These are phyloP conservation scores for Colletes latitarsis DNA, from an alignment of 1,140 invertebrate genomes.

Conservation along the genomic window DNA sequence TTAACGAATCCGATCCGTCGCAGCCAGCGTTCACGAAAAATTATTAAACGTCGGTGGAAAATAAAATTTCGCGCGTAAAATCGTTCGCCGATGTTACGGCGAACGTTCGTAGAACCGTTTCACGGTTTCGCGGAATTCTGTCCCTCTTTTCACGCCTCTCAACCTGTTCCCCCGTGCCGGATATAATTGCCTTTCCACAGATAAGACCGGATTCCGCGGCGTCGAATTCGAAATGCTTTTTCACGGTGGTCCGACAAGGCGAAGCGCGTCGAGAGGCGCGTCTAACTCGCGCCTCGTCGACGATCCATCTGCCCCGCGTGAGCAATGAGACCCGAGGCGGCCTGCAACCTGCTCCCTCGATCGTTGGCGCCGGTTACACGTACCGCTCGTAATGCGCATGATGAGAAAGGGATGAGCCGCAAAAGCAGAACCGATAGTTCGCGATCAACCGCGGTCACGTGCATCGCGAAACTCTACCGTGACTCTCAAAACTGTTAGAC, in stretches of 20 bases:
- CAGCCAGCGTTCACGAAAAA: neutral
- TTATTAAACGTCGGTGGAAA: neutral
- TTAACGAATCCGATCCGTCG: no score
- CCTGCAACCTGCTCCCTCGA: constrained; percentile 24
- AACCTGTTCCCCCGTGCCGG: constrained; percentile 22
- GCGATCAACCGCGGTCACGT: constrained; percentile 33
- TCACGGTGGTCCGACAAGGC: constrained; percentile 20
- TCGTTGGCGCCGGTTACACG: constrained; percentile 28
- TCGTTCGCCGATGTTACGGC: neutral
- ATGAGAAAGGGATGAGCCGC: constrained; percentile 43
- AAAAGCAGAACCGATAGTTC: constrained; percentile 34
- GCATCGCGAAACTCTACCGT: constrained; percentile 14
- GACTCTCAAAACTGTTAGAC: neutral
- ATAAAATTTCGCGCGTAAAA: neutral
- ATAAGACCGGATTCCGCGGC: constrained; percentile 46
- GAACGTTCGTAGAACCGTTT: neutral
- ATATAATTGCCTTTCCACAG: constrained; percentile 43
- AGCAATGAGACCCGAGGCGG: constrained; percentile 21
- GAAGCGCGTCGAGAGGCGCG: constrained; percentile 4
- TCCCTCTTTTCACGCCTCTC: constrained; percentile 30
- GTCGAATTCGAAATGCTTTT: constrained; percentile 50
- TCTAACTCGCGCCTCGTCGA: constrained; percentile 2
- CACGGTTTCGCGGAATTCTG: constrained; percentile 25
- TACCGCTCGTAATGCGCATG: constrained; percentile 22
- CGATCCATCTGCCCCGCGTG: neutral